These are phyloP conservation scores for Amazona guildingii DNA, from an alignment of 2,113 vertebrate genomes.

Conservation along the genomic window DNA sequence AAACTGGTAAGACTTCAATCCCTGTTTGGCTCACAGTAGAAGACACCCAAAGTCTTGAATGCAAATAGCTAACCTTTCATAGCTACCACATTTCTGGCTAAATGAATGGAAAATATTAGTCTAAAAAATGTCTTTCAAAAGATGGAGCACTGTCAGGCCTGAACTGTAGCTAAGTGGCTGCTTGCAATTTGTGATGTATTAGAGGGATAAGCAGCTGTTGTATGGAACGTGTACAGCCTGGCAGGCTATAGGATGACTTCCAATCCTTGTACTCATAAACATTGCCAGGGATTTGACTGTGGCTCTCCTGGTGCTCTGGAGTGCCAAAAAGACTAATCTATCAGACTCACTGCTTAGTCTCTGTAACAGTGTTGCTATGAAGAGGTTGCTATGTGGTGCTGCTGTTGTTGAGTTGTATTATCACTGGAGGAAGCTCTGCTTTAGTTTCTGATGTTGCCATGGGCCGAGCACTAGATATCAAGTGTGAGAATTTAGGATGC, in stretches of 20 bases:
- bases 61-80: neutral
- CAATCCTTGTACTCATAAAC: neutral
- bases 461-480: neutral
- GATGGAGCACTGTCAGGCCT: neutral
- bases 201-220: neutral
- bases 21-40: neutral
- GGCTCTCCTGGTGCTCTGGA: neutral
- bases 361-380: fast-evolving
- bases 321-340: neutral
- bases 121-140: neutral
- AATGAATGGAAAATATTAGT: neutral
- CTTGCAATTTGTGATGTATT: neutral
- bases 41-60: fast-evolving
- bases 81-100: neutral
- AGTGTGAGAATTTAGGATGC: neutral
- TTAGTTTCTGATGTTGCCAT: neutral
- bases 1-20: neutral
- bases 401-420: no score
- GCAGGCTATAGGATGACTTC: neutral
- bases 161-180: neutral
- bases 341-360: neutral
- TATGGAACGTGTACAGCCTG: neutral
- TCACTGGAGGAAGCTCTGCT: neutral
- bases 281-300: neutral
- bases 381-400: neutral